These are phyloP conservation scores for Cataglyphis rosenhaueri DNA, from an alignment of 2,888 invertebrate genomes.

Conservation along the genomic window DNA sequence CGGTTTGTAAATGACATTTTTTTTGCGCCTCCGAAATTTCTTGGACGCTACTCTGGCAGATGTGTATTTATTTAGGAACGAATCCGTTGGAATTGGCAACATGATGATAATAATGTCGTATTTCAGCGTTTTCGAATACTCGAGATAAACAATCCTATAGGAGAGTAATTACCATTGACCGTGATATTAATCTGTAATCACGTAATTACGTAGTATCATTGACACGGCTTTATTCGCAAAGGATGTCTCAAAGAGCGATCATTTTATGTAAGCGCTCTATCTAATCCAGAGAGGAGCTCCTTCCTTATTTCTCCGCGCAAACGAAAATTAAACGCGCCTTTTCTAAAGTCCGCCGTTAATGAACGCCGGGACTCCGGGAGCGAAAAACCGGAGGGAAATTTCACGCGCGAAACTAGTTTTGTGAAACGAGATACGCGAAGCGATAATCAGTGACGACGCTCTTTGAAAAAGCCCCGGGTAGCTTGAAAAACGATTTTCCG, in stretches of 20 bases:
- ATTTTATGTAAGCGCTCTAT: neutral
- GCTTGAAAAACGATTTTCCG: conserved; percentile 42
- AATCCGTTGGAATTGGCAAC: neutral
- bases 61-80: conserved; percentile 17
- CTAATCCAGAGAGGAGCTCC: neutral
- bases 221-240: neutral
- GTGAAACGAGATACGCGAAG: conserved; percentile 40
- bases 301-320: conserved; percentile 20
- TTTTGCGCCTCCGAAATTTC: conserved; percentile 12
- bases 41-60: neutral
- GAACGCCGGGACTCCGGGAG: conserved; percentile 15
- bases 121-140: neutral
- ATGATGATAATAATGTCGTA: neutral
- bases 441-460: conserved; percentile 42
- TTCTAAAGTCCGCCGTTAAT: conserved; percentile 21
- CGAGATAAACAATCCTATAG: neutral
- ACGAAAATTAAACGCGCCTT: conserved; percentile 31
- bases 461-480: conserved; percentile 19
- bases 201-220: neutral
- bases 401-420: conserved; percentile 35
- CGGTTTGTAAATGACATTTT: conserved; percentile 39
- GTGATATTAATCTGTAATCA: neutral
- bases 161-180: neutral
- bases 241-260: neutral
- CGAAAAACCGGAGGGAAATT: conserved; percentile 30